Conservation (phyloP, 2,113 vertebrate species). For the Campylomormyrus tamandua region DNA sequence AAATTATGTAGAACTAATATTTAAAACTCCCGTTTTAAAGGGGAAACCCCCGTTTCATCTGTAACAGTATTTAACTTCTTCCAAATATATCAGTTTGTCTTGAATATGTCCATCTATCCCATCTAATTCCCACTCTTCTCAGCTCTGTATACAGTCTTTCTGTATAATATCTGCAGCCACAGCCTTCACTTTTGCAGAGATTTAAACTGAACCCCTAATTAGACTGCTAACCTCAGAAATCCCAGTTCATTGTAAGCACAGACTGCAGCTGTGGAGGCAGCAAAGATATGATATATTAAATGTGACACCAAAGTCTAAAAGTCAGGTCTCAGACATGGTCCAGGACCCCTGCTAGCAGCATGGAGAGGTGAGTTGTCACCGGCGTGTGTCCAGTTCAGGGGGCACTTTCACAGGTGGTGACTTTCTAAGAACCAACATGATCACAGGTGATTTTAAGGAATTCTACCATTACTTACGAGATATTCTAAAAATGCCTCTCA, state of each 20-base stretch:
- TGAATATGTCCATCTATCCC: neutral
- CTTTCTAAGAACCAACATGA: conserved; percentile 23
- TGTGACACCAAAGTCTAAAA: neutral
- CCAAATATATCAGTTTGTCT: neutral
- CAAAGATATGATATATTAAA: neutral
- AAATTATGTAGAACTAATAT: neutral
- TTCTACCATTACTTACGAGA: neutral
- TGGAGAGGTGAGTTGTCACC: conserved; percentile 45
- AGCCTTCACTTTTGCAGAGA: neutral
- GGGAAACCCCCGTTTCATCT: neutral
- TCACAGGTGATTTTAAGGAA: conserved; percentile 41
- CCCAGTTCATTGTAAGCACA: neutral
- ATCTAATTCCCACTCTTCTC: neutral
- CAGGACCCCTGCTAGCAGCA: conserved; percentile 26
- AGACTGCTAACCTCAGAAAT: neutral
- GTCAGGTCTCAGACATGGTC: neutral
- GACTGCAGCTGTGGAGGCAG: neutral
- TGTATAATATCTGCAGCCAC: neutral
- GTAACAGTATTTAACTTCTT: neutral
- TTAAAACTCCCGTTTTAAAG: neutral
- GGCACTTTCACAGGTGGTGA: conserved; percentile 22
- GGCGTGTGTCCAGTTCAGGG: conserved; percentile 46
- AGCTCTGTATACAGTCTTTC: neutral
- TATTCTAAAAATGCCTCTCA: neutral
- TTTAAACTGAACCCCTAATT: neutral